Conservation (phyloP, 2,888 invertebrate species). For the Perizoma flavofasciatum region DNA sequence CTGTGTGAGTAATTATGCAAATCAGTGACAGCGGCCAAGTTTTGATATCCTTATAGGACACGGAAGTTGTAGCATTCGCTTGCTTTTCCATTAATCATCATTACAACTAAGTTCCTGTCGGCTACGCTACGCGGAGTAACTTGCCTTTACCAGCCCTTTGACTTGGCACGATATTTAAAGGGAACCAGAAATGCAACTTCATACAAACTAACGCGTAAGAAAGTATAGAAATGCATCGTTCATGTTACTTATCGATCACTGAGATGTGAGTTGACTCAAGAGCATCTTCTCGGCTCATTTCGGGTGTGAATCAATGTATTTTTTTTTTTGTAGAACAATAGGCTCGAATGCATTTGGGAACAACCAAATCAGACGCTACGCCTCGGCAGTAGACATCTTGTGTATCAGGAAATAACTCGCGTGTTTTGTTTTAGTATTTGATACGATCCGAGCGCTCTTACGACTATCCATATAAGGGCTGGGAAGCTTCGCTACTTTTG, state of each 20-base stretch:
- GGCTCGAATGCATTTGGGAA: too few relatives aligned
- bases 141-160: conserved; percentile 14
- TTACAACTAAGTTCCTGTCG: conserved; percentile 20
- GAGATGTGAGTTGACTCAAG: too few relatives aligned
- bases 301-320: too few relatives aligned
- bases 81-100: conserved; percentile 21
- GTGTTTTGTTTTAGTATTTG: too few relatives aligned
- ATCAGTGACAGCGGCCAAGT: conserved; percentile 7
- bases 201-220: background rate
- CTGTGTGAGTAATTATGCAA: conserved; percentile 14
- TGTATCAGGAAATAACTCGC: too few relatives aligned
- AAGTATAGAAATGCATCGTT: background rate
- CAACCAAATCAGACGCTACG: too few relatives aligned
- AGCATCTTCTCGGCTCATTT: too few relatives aligned
- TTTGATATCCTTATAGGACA: conserved; percentile 22
- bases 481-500: too few relatives aligned
- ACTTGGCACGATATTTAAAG: background rate
- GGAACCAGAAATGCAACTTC: conserved; percentile 8
- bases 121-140: conserved; percentile 18
- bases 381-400: too few relatives aligned
- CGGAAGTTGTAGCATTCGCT: conserved; percentile 21
- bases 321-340: too few relatives aligned
- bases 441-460: too few relatives aligned
- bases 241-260: background rate
- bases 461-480: too few relatives aligned